Evolutionary conservation across 2,888 invertebrate species (phyloP).

Genomic region (Lasioglossum oenotherae): DNA sequence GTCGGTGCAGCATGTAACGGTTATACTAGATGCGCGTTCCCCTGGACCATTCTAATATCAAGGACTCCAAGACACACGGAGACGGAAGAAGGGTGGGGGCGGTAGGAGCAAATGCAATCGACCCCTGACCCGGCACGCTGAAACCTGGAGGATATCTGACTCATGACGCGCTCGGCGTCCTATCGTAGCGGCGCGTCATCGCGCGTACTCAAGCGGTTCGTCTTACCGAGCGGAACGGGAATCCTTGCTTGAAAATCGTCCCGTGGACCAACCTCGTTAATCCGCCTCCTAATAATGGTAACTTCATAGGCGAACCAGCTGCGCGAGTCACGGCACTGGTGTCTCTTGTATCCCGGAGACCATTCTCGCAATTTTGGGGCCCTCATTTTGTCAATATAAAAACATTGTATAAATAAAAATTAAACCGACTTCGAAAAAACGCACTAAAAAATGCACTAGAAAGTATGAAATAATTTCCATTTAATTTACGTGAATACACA

Average conservation of each 20-base stretch:
- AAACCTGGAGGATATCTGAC: slow-evolving; percentile 82
- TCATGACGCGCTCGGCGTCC: slow-evolving; percentile 80
- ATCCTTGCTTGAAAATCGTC: slow-evolving; percentile 17
- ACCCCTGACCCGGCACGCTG: slow-evolving; percentile 83
- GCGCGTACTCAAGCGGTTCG: slow-evolving; percentile 57
- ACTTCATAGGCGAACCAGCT: slow-evolving; percentile 22
- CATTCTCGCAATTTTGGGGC: neutral
- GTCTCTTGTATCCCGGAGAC: neutral
- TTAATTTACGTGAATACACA: too few relatives aligned
- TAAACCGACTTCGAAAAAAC: too few relatives aligned
- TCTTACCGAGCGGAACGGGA: slow-evolving; percentile 21
- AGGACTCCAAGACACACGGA: slow-evolving; percentile 76
- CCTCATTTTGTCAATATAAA: too few relatives aligned
- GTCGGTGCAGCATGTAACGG: slow-evolving; percentile 71
- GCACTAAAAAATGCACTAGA: too few relatives aligned
- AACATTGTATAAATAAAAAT: too few relatives aligned
- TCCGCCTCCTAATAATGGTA: slow-evolving; percentile 53
- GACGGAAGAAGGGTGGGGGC: slow-evolving; percentile 68
- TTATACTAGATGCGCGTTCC: slow-evolving; percentile 75
- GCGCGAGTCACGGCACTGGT: neutral
- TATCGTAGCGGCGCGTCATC: slow-evolving; percentile 72
- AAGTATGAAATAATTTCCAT: too few relatives aligned
- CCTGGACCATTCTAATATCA: slow-evolving; percentile 83
- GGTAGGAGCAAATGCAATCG: slow-evolving; percentile 80
- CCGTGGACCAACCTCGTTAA: slow-evolving; percentile 43